Evolutionary conservation across 2,888 invertebrate species (phyloP).

Genomic region (Cryptocephalus primarius): DNA sequence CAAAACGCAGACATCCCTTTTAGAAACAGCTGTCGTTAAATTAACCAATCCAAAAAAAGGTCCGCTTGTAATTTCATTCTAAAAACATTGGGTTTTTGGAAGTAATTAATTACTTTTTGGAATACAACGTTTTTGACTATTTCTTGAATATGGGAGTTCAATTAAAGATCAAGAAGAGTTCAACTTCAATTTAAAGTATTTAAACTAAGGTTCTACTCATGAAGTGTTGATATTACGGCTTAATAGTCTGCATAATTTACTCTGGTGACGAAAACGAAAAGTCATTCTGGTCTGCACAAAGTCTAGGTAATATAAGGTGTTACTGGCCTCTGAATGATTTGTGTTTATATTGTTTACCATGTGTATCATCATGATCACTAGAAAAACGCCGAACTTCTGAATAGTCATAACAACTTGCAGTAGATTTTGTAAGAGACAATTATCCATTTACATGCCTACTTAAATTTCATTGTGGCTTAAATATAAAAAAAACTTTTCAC

Average conservation of each 20-base stretch:
- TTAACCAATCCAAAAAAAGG: no score
- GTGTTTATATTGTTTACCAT: conserved; percentile 31
- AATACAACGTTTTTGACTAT: no score
- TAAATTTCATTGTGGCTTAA: not conserved
- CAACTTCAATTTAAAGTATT: no score
- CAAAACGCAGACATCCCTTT: no score
- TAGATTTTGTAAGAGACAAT: conserved; percentile 5
- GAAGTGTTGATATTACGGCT: not conserved
- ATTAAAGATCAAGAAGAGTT: no score
- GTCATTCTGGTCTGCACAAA: conserved; percentile 32
- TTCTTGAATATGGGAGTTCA: no score
- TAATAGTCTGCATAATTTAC: not conserved
- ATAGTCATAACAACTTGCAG: conserved; percentile 39
- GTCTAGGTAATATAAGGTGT: conserved; percentile 18
- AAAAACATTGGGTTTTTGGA: no score
- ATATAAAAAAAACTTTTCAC: not conserved
- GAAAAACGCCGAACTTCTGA: conserved; percentile 33
- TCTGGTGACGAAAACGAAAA: conserved; percentile 9
- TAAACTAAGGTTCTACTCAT: no score
- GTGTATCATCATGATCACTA: conserved; percentile 34
- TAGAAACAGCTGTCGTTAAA: no score
- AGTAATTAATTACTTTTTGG: no score
- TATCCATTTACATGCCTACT: not conserved
- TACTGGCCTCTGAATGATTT: conserved; percentile 32
- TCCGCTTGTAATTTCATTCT: no score